A percentile compares a stretch with the other conserved stretches of the same genome.
phyloP scores from a whole-genome alignment of 1,140 invertebrate genomes.

The Mercenaria mercenaria region DNA sequence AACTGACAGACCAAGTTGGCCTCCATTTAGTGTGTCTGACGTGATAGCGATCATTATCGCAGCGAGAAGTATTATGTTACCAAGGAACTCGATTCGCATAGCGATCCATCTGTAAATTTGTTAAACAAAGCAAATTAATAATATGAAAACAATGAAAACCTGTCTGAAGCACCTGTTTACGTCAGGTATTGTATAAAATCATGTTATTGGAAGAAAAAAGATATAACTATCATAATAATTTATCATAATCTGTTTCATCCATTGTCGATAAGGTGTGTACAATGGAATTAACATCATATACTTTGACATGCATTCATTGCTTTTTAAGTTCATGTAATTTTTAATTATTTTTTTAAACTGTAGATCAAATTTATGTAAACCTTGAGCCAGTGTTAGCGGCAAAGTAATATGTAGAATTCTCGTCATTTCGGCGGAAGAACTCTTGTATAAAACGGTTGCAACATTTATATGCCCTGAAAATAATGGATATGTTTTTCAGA shows the following conservation, averaged over 20 bases:
- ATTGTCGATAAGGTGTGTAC: too few species aligned
- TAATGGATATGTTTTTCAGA: too few species aligned
- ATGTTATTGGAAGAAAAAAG: too few species aligned
- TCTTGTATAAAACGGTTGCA: conserved; percentile 86
- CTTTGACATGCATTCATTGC: too few species aligned
- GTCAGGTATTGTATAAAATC: too few species aligned
- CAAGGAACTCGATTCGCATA: conserved; percentile 93
- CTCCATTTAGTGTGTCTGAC: conserved; percentile 84
- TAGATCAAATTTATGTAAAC: conserved; percentile 65
- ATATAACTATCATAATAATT: too few species aligned
- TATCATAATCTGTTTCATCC: too few species aligned
- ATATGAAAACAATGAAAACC: too few species aligned
- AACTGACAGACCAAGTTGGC: conserved; percentile 90
- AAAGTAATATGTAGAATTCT: conserved; percentile 80
- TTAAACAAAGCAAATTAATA: neutral
- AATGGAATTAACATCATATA: too few species aligned
- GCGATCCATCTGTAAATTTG: conserved; percentile 92
- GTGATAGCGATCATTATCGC: conserved; percentile 87
- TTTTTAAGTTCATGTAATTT: too few species aligned
- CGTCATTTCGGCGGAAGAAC: conserved; percentile 83
- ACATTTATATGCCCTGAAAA: conserved; percentile 87
- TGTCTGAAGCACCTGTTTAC: too few species aligned
- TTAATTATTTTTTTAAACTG: too few species aligned
- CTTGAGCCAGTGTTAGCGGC: conserved; percentile 77
- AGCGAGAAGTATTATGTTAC: conserved; percentile 87